phyloP scores from a whole-genome alignment of 2,113 vertebrate genomes.

The Pogona vitticeps region DNA sequence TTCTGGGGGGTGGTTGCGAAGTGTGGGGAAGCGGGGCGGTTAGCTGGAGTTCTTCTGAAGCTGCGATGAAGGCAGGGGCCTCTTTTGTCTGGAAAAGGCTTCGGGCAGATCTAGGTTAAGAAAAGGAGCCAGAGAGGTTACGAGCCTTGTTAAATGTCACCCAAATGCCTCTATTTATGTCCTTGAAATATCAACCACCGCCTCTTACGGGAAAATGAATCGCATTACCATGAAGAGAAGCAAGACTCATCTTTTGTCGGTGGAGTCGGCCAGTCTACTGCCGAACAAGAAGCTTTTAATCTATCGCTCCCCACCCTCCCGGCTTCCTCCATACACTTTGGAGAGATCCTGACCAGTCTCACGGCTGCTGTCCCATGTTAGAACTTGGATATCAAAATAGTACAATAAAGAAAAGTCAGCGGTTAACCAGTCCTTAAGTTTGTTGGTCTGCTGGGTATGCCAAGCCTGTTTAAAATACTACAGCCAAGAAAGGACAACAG shows the following conservation, averaged over 20 bases:
- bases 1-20: no score
- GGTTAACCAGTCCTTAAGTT: slow-evolving; percentile 47
- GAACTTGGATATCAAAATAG: slow-evolving; percentile 62
- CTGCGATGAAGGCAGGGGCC: slow-evolving; percentile 83
- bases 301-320: slow-evolving; percentile 60
- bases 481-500: no score
- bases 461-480: no score
- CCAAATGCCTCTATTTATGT: slow-evolving; percentile 80
- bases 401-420: slow-evolving; percentile 64
- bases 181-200: slow-evolving; percentile 83
- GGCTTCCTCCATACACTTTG: slow-evolving; percentile 3
- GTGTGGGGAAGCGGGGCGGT: slow-evolving; percentile 52
- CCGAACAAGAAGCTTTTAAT: slow-evolving; percentile 74
- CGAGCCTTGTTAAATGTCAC: slow-evolving; percentile 87
- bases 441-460: no score
- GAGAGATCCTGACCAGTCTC: slow-evolving; percentile 69
- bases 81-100: slow-evolving; percentile 85
- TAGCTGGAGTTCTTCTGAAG: slow-evolving; percentile 84
- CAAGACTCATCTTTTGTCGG: slow-evolving; percentile 72
- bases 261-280: slow-evolving; percentile 74
- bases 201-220: slow-evolving; percentile 78
- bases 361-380: slow-evolving; percentile 61
- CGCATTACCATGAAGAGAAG: slow-evolving; percentile 73
- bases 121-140: slow-evolving; percentile 74
- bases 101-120: slow-evolving; percentile 82